Base-by-base conservation (phyloP, 2,888 invertebrate genomes). In the Xylocampa areola region DNA sequence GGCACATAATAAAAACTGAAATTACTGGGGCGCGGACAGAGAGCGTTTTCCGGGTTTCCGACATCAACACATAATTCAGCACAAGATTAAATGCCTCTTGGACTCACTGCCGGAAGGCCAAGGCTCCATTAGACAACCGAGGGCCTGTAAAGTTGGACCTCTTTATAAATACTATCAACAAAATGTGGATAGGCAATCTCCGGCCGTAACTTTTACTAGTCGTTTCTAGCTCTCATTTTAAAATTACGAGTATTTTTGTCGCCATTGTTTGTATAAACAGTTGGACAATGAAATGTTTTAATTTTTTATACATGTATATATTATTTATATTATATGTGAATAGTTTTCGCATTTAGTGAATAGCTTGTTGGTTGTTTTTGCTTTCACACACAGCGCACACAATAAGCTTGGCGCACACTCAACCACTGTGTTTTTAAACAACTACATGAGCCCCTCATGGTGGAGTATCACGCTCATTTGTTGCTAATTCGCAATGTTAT, bases 61-160 rank as follows among this genome's bases (percentile, higher is more conserved):
- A 84, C 88, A 86, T 88, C 89, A 88, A 88, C 91, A 91, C 92
- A 93, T 92, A 92, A 92, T 88, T 92, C 89, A 91, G 78, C 79
- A 77, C 77, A 87, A 91, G 91, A 93, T 92, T 92, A 91, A 92
- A 92, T 91, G 90, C 90, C 89, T 85, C 87, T 89, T 87, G 87
- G 87, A 87, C 87, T 84, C 82, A 86, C 85, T 77, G 76, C 85
- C 86, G 92, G 90, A 92, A 89, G 86, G 82, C 83, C 85, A 86
- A 81, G 63, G 82, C 85, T 85, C 87, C 87, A 89, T 92, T 90
- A 91, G 87, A 87, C 85, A 83, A 80, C 80, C 81, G 76, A 74
- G 80, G 74, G 75, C 72, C 78, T 82, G 77, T 80, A 80, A 83
- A 82, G 77, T 85, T 80, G 77, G 69, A 73, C 73, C 80, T 73